Conservation (phyloP, 2,888 invertebrate genomes). For the Dione vanillae region DNA sequence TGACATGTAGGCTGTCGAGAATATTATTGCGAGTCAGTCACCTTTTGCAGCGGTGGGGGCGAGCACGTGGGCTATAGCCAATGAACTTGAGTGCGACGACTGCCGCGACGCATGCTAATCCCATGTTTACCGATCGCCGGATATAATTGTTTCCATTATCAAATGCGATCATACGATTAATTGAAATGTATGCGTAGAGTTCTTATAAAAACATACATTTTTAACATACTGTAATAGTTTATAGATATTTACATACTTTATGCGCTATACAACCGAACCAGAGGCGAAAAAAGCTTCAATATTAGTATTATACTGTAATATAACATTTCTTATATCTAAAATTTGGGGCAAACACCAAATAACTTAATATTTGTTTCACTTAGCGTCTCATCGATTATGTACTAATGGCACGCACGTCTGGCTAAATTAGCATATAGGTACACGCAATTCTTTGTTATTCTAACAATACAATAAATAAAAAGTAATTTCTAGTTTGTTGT, state of each 20-base stretch:
- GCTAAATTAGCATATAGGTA: conserved; percentile 27
- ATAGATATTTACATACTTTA: too few species aligned
- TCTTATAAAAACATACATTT: too few species aligned
- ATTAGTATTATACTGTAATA: neutral
- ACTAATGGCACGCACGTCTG: conserved; percentile 37
- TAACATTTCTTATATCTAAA: conserved; percentile 25
- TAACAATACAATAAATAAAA: conserved; percentile 11
- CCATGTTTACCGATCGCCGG: conserved; percentile 49
- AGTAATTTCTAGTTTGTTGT: neutral
- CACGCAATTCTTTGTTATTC: conserved; percentile 18
- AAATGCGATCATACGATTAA: conserved; percentile 8
- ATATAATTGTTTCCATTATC: conserved; percentile 33
- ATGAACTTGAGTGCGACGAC: conserved; percentile 70
- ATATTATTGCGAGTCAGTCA: conserved; percentile 65
- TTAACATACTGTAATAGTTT: too few species aligned
- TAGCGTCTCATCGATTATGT: conserved; percentile 35
- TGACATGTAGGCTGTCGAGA: conserved; percentile 58
- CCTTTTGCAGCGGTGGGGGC: conserved; percentile 67
- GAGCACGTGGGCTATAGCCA: conserved; percentile 75
- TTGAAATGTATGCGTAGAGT: neutral
- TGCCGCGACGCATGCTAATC: conserved; percentile 65
- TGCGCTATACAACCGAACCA: too few species aligned
- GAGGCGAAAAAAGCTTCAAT: too few species aligned
- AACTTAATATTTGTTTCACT: conserved; percentile 35
- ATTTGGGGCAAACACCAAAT: conserved; percentile 35